Evolutionary conservation across 2,113 vertebrate genomes (phyloP).

Genomic region (Calypte anna): DNA sequence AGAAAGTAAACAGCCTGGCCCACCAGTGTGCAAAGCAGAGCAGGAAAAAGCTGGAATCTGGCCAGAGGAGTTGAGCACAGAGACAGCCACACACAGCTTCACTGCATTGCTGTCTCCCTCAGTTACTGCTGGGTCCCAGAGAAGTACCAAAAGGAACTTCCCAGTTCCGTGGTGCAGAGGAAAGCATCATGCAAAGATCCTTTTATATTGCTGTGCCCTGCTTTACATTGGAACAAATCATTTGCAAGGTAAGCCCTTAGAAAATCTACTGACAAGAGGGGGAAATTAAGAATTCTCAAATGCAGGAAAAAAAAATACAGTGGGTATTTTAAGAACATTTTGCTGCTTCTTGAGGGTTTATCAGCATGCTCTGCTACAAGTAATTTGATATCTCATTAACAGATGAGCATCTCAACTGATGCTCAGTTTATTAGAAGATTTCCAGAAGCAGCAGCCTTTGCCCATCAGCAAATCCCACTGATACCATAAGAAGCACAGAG

Average conservation of each 20-base stretch:
- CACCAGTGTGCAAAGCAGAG: background rate
- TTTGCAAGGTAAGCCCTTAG: background rate
- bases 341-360: background rate
- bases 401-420: background rate
- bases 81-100: background rate
- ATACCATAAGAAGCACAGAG: background rate
- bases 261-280: background rate
- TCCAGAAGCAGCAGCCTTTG: background rate
- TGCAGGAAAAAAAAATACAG: background rate
- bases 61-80: background rate
- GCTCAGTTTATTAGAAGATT: background rate
- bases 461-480: background rate
- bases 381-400: background rate
- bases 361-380: background rate
- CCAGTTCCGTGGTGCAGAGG: background rate
- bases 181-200: background rate
- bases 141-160: background rate
- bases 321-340: background rate
- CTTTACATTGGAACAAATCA: background rate
- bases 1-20: slow-evolving; percentile 42
- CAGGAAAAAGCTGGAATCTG: background rate
- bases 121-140: background rate
- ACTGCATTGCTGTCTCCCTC: background rate
- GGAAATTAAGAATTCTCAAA: background rate
- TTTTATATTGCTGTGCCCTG: background rate